Conservation (phyloP, 2,113 vertebrate genomes). For the Cheilinus undulatus region DNA sequence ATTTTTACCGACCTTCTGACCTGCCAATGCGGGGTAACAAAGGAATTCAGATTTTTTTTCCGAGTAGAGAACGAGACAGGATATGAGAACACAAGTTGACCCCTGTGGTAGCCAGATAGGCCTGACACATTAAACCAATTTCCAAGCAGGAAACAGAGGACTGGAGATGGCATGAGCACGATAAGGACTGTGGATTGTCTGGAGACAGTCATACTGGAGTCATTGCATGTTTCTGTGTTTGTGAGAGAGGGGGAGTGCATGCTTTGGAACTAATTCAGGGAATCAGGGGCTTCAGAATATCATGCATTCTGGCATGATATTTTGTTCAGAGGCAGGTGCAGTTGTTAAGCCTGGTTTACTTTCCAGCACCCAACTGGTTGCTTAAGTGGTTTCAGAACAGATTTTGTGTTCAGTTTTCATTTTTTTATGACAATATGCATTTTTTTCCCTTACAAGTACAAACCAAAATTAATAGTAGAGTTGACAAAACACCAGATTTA, state of each 20-base stretch:
- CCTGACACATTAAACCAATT: conserved; percentile 77
- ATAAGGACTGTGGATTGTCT: conserved; percentile 62
- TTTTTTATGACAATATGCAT: too few relatives aligned
- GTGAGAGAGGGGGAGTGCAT: conserved; percentile 22
- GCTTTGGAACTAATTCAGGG: conserved; percentile 25
- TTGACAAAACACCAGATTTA: too few relatives aligned
- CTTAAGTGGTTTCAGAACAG: conserved; percentile 23
- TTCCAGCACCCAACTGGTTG: background rate
- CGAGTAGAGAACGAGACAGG: conserved; percentile 48
- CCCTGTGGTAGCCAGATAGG: conserved; percentile 65
- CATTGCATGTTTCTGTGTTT: conserved; percentile 23
- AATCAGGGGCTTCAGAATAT: conserved; percentile 19
- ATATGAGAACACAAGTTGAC: conserved; percentile 76
- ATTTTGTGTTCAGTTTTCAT: too few relatives aligned
- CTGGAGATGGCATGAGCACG: conserved; percentile 65
- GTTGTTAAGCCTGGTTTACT: conserved; percentile 24
- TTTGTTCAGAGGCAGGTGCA: conserved; percentile 4
- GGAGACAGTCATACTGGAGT: conserved; percentile 26
- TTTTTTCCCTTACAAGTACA: too few relatives aligned
- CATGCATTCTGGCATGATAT: conserved; percentile 12
- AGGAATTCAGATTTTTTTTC: conserved; percentile 31
- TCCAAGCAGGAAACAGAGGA: conserved; percentile 65
- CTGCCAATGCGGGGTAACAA: conserved; percentile 54
- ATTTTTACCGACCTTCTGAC: conserved; percentile 50
- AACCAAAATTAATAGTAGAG: too few relatives aligned